These are phyloP conservation scores for Phycodurus eques DNA, from an alignment of 2,113 vertebrate species.

Conservation along the genomic window DNA sequence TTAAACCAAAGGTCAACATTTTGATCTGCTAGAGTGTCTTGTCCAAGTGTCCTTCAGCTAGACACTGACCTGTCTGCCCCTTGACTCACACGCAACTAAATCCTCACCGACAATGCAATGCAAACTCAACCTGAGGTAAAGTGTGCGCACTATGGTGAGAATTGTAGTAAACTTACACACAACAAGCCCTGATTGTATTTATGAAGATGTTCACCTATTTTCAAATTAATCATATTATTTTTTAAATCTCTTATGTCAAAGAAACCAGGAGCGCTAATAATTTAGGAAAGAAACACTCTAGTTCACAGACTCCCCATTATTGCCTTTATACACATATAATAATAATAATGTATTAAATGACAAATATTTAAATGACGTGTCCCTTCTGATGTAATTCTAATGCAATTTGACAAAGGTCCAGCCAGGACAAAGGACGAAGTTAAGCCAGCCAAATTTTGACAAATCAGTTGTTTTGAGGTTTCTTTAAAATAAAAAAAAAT, in stretches of 20 bases:
- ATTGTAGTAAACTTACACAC: not conserved
- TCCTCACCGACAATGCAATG: constrained; percentile 4
- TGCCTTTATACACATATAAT: constrained; percentile 25
- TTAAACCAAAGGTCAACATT: constrained; percentile 29
- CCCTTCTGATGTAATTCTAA: constrained; percentile 19
- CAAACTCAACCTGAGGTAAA: constrained; percentile 18
- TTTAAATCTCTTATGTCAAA: not conserved
- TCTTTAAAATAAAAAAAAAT: too few relatives aligned
- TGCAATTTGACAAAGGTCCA: not conserved
- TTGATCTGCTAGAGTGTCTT: constrained; percentile 14
- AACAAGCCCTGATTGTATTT: constrained; percentile 5
- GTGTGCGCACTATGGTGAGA: not conserved
- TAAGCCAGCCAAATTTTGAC: not conserved
- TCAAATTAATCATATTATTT: not conserved
- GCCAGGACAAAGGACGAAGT: not conserved
- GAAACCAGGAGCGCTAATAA: not conserved
- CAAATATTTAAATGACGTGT: constrained; percentile 42
- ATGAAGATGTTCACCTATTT: not conserved
- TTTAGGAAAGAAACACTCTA: not conserved
- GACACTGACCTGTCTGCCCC: constrained; percentile 11
- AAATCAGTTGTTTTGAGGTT: not conserved
- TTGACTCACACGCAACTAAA: constrained; percentile 1
- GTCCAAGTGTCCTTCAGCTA: constrained; percentile 50
- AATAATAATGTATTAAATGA: constrained; percentile 37
- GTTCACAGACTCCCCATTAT: not conserved